phyloP scores from a whole-genome alignment of 2,888 invertebrate genomes.

The Lycaena phlaeas region DNA sequence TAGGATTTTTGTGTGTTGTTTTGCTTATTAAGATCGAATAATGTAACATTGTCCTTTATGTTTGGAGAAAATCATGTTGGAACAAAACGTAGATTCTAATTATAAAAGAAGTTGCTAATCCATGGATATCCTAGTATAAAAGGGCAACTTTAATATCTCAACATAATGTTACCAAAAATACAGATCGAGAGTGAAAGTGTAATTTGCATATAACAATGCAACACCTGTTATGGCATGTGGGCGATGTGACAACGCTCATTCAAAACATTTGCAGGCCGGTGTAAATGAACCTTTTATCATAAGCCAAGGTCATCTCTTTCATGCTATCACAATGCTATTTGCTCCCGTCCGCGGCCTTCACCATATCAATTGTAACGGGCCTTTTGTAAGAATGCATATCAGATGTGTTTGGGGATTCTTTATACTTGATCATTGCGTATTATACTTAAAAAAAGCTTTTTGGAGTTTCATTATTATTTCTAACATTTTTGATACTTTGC shows the following conservation, averaged over 20 bases:
- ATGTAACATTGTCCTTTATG: too few species aligned
- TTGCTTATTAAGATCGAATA: too few species aligned
- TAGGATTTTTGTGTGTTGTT: too few species aligned
- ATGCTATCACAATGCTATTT: conserved; percentile 36
- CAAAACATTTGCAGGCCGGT: conserved; percentile 57
- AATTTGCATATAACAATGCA: conserved; percentile 71
- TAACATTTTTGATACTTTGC: too few species aligned
- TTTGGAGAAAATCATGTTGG: too few species aligned
- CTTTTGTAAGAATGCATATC: background rate
- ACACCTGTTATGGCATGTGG: conserved; percentile 66
- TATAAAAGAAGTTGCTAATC: too few species aligned
- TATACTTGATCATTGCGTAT: too few species aligned
- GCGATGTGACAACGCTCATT: conserved; percentile 45
- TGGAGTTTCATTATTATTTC: too few species aligned
- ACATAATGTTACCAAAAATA: conserved; percentile 51
- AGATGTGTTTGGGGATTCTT: background rate
- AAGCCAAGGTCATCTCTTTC: conserved; percentile 56
- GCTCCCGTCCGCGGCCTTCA: conserved; percentile 19
- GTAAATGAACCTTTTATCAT: conserved; percentile 70
- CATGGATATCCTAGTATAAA: too few species aligned
- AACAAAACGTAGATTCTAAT: too few species aligned
- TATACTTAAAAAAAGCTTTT: background rate
- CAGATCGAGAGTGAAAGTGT: conserved; percentile 61
- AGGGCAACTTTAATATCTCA: too few species aligned
- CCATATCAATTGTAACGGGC: conserved; percentile 2